phyloP scores from a whole-genome alignment of 2,797 vertebrate genomes.

The Sciurus vulgaris region DNA sequence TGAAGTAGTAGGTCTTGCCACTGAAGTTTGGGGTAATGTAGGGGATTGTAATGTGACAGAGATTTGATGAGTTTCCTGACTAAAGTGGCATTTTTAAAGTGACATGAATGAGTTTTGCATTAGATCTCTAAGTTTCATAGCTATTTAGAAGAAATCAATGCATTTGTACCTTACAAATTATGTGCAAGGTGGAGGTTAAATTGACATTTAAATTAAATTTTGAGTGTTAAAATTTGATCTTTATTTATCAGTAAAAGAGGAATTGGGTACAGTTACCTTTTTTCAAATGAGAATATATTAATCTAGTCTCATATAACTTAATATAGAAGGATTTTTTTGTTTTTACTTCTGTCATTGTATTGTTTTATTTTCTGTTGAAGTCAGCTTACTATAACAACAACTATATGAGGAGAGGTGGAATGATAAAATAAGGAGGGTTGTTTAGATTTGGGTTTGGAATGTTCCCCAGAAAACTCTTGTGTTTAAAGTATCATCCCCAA shows the following conservation, averaged over 20 bases:
- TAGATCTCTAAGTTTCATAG: not conserved
- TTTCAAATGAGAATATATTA: not conserved
- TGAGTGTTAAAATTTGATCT: not conserved
- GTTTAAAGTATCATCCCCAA: no score
- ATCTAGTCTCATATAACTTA: not conserved
- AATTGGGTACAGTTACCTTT: not conserved
- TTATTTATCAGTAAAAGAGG: constrained; percentile 24
- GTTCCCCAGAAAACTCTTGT: no score
- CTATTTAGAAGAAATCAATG: not conserved
- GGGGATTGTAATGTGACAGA: not conserved
- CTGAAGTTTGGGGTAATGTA: not conserved
- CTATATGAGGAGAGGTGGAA: not conserved
- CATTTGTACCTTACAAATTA: not conserved
- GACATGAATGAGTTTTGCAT: not conserved
- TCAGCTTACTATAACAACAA: not conserved
- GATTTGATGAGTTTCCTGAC: not conserved
- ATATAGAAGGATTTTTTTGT: not conserved
- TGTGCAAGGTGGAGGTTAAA: constrained; percentile 14
- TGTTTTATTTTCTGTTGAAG: not conserved
- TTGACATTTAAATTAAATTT: constrained; percentile 6
- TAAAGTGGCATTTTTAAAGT: constrained; percentile 6
- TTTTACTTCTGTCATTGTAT: not conserved
- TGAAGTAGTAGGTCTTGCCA: not conserved
- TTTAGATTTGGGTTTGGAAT: no score
- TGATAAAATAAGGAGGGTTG: not conserved